Evolutionary conservation across 2,888 invertebrate genomes (phyloP).

Genomic region (Notocelia uddmanniana): DNA sequence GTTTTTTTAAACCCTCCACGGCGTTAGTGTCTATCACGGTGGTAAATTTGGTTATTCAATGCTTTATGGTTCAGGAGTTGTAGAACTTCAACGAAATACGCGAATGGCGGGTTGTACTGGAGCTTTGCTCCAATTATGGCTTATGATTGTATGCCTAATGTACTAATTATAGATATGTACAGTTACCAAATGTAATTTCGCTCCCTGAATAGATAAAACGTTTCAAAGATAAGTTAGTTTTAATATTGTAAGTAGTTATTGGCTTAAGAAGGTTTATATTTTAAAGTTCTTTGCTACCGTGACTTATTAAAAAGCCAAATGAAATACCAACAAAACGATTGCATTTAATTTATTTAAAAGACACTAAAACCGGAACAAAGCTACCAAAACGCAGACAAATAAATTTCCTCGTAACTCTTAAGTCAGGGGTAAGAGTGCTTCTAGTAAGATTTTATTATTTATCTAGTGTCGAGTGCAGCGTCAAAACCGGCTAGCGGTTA

Average conservation of each 20-base stretch:
- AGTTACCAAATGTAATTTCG: too few species aligned
- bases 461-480: conserved; percentile 69
- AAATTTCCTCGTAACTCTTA: conserved; percentile 35
- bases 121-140: too few species aligned
- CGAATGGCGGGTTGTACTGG: too few species aligned
- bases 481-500: conserved; percentile 81
- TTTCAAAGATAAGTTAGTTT: too few species aligned
- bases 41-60: too few species aligned
- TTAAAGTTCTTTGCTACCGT: not conserved
- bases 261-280: not conserved
- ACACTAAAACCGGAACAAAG: not conserved
- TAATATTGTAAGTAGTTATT: not conserved
- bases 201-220: too few species aligned
- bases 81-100: too few species aligned
- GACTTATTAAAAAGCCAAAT: not conserved
- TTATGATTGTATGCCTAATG: too few species aligned
- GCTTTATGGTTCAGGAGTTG: too few species aligned
- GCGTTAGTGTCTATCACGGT: too few species aligned
- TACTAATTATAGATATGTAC: too few species aligned
- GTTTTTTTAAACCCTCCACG: too few species aligned
- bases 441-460: conserved; percentile 70
- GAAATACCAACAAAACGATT: not conserved
- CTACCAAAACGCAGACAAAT: conserved; percentile 15
- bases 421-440: conserved; percentile 55
- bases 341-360: not conserved